A percentile compares a stretch with the other conserved stretches of the same genome.
Evolutionary conservation across 1,140 invertebrate species (phyloP).

Genomic region (Chironomus striatipennis): DNA sequence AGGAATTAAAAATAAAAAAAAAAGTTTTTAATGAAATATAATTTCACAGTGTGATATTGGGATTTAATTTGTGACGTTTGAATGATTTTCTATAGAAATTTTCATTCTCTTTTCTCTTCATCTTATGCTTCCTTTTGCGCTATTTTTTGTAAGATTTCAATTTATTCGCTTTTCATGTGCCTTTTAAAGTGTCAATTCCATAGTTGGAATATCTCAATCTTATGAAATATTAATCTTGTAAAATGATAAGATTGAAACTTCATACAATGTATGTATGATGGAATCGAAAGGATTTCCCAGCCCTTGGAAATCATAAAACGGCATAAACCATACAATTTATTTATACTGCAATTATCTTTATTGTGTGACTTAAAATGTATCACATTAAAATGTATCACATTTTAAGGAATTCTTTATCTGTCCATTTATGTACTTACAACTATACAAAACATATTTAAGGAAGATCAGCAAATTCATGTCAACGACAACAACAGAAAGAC

Average conservation of each 20-base stretch:
- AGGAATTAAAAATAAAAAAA: no score
- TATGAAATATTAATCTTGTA: not conserved
- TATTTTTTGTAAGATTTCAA: not conserved
- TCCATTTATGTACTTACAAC: not conserved
- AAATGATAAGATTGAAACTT: not conserved
- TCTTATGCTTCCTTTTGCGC: not conserved
- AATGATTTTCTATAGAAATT: conserved; percentile 3
- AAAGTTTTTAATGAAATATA: not conserved
- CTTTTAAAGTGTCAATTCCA: not conserved
- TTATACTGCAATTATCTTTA: not conserved
- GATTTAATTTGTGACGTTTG: conserved; percentile 1
- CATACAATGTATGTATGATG: not conserved
- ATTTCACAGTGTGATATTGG: conserved; percentile 12
- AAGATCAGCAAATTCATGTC: not conserved
- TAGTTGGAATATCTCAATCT: not conserved
- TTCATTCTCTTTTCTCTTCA: not conserved
- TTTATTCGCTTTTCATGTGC: not conserved
- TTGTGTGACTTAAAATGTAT: not conserved
- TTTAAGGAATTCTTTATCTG: no score
- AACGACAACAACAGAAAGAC: not conserved
- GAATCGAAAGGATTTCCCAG: no score
- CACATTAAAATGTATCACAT: not conserved
- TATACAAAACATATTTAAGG: not conserved
- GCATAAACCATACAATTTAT: not conserved
- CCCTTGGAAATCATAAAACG: no score